phyloP scores from a whole-genome alignment of 2,797 vertebrate genomes.

The Tinamus major region DNA sequence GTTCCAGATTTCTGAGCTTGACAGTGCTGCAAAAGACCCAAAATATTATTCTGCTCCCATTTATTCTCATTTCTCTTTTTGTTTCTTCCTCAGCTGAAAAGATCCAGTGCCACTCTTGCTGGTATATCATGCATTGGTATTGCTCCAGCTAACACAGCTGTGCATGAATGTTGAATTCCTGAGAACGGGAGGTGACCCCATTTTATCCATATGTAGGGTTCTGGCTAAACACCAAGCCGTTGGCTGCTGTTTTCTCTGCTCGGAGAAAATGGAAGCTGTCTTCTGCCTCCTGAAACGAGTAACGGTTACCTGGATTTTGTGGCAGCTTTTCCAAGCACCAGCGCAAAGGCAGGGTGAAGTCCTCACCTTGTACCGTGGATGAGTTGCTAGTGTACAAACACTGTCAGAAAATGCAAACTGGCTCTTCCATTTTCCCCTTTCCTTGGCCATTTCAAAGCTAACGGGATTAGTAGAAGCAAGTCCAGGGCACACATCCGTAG shows the following conservation, averaged over 20 bases:
- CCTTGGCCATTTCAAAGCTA: background rate
- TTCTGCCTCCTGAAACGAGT: background rate
- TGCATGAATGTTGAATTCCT: constrained; percentile 25
- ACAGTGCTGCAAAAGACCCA: background rate
- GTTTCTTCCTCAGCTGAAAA: background rate
- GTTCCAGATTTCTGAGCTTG: constrained; percentile 66
- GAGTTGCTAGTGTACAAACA: no score
- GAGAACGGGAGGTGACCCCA: constrained; percentile 40
- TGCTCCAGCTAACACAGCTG: constrained; percentile 68
- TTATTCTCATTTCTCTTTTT: background rate
- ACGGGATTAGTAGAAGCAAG: background rate
- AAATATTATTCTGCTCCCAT: background rate
- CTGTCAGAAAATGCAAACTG: accelerated
- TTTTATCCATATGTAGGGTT: constrained; percentile 40
- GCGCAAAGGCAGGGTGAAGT: accelerated
- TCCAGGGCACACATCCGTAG: background rate
- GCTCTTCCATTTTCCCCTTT: background rate
- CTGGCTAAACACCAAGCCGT: constrained; percentile 22
- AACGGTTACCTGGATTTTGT: background rate
- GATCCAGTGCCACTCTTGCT: background rate
- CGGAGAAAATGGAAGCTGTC: background rate
- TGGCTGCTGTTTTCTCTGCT: background rate
- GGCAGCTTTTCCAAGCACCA: background rate
- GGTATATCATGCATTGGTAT: background rate
- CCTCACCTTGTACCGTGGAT: accelerated